Evolutionary conservation across 2,797 vertebrate genomes (phyloP).

Genomic region (Hippoglossus hippoglossus): DNA sequence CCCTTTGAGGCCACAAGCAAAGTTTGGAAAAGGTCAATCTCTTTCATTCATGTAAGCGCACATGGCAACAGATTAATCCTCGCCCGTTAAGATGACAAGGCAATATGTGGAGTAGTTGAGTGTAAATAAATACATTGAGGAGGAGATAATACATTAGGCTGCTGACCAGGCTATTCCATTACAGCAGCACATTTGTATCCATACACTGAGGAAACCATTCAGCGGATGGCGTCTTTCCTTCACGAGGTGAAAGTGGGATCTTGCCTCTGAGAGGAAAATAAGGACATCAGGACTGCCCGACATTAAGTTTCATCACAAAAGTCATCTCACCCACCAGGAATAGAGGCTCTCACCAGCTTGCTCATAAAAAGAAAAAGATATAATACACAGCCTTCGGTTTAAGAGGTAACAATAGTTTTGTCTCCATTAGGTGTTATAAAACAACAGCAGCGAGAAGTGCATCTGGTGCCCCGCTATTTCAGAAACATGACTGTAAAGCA

Average conservation of each 20-base stretch:
- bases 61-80: slow-evolving; percentile 87
- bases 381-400: slow-evolving; percentile 82
- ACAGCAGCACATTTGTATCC: slow-evolving; percentile 87
- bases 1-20: slow-evolving; percentile 73
- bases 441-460: slow-evolving; percentile 67
- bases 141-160: slow-evolving; percentile 88
- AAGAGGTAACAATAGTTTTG: slow-evolving; percentile 85
- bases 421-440: slow-evolving; percentile 85
- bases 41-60: slow-evolving; percentile 82
- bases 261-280: slow-evolving; percentile 78
- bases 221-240: slow-evolving; percentile 75
- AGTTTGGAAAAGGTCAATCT: slow-evolving; percentile 81
- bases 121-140: slow-evolving; percentile 89
- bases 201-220: slow-evolving; percentile 78
- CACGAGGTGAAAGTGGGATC: slow-evolving; percentile 79
- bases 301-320: slow-evolving; percentile 89
- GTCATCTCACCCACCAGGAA: slow-evolving; percentile 78
- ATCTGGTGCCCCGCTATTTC: slow-evolving; percentile 70
- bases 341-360: slow-evolving; percentile 63
- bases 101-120: slow-evolving; percentile 88
- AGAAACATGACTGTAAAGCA: slow-evolving; percentile 65
- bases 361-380: slow-evolving; percentile 81
- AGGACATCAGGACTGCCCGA: slow-evolving; percentile 78
- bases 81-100: slow-evolving; percentile 87
- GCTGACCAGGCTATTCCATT: slow-evolving; percentile 85